Evolutionary conservation across 37 sponge, comb jelly and placozoan species (phyloP).

Genomic region (Hormiphora californensis): DNA sequence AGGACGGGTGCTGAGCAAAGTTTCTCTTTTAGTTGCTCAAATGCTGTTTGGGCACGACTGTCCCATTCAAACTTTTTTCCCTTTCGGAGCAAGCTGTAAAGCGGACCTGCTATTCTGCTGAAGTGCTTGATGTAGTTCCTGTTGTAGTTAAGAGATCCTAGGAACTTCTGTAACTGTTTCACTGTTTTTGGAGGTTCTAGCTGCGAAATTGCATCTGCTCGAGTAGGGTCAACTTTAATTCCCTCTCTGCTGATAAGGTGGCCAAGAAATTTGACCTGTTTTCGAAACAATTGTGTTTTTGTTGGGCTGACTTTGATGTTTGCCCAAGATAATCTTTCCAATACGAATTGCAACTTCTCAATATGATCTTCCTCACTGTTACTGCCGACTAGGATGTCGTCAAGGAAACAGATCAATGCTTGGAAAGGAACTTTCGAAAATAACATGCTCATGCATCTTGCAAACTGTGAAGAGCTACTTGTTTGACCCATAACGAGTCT

Average conservation of each 20-base stretch:
- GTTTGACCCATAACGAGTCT: conserved; percentile 10
- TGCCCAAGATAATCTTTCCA: not conserved
- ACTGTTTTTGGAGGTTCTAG: not conserved
- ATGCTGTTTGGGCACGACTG: not conserved
- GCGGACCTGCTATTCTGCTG: not conserved
- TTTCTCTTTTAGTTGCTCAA: not conserved
- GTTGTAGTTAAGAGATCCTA: not conserved
- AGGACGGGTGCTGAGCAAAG: not conserved
- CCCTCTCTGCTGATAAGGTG: not conserved
- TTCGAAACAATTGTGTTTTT: not conserved
- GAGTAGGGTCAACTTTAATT: not conserved
- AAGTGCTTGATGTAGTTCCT: not conserved
- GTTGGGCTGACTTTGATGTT: not conserved
- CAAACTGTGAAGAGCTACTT: not conserved
- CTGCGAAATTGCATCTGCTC: not conserved
- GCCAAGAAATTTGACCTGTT: not conserved
- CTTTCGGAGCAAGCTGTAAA: not conserved
- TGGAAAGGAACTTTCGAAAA: not conserved
- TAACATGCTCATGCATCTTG: not conserved
- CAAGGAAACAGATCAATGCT: not conserved
- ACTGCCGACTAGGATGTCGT: not conserved
- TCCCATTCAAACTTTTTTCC: not conserved
- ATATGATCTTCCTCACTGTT: not conserved
- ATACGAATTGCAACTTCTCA: not conserved
- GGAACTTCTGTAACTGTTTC: not conserved